Evolutionary conservation across 2,113 vertebrate genomes (phyloP), one percentile per base, ranked within the genome.

Genomic region (Melanerpes aurifrons): DNA sequence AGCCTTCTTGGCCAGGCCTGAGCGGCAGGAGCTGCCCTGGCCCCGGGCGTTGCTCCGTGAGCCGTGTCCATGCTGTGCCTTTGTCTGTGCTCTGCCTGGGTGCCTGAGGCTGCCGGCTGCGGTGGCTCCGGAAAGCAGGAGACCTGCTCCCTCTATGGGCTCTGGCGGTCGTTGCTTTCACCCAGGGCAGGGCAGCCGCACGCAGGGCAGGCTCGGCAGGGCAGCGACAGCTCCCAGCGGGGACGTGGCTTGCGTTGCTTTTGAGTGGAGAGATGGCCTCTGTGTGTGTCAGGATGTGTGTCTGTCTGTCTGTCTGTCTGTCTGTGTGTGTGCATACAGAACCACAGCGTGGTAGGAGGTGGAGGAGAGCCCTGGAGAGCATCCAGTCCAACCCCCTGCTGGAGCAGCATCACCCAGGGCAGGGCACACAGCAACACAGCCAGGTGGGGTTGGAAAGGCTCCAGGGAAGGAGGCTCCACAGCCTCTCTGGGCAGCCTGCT

Each of bases 81-180:
- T 28, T 56, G 21, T 32, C 43, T 50, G 26, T 40, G 6, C 45
- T 69, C 72, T 76, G 26, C 21, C 31, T 5, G 31, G 14, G 3
- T 45, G 8, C 81, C 40, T 15, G 29, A 28, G 37, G n/a, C 1
- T 75, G 70, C 50, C 50, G 61, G 37, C 47, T 10, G 15, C 10
- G 19, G 63, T 48, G 54, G 3, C 59, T 54, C 26, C 22, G 62
- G 58, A 87, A 90, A 92, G 93, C 69, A 71, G 87, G 84, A 1
- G 1, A 56, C 88, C 80, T 96, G 62, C 91, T 94, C 94, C 95
- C 95, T 94, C 92, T 96, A 37, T 73, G 73, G 96, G 96, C 63
- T 90, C 70, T 61, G 28, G 26, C 50, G 56, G 45, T 75, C 43
- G 73, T 63, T 90, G 89, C 87, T 72, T 3, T 8, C 32, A 5